Evolutionary conservation across 2,888 invertebrate species (phyloP).

Genomic region (Axea sp.): DNA sequence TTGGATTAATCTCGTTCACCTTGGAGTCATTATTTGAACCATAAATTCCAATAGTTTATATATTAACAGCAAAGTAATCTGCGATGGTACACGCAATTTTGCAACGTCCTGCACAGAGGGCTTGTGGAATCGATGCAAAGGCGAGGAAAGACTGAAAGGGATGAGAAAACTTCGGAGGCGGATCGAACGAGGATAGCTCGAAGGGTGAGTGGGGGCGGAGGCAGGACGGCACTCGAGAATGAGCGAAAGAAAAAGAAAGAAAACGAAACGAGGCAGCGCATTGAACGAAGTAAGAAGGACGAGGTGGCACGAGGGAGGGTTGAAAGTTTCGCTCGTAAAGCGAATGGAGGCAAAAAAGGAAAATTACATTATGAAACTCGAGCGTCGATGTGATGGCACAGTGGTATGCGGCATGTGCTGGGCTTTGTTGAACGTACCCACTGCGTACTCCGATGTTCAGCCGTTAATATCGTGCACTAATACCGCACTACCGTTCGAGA

Average conservation of each 20-base stretch:
- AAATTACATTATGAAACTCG: constrained; percentile 78
- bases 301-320: constrained; percentile 64
- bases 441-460: constrained; percentile 61
- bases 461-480: constrained; percentile 65
- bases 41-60: constrained; percentile 33
- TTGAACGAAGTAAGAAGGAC: constrained; percentile 24
- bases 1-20: background rate
- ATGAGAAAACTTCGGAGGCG: constrained; percentile 64
- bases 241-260: constrained; percentile 53
- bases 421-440: constrained; percentile 60
- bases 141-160: constrained; percentile 66
- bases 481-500: constrained; percentile 63
- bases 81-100: constrained; percentile 41
- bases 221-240: constrained; percentile 57
- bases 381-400: constrained; percentile 65
- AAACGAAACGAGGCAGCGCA: background rate
- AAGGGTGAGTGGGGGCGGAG: constrained; percentile 58
- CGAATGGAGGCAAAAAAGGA: constrained; percentile 71
- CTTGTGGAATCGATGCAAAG: constrained; percentile 53
- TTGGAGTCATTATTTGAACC: background rate
- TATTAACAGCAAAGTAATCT: constrained; percentile 41
- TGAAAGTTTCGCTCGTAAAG: constrained; percentile 77
- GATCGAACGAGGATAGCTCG: constrained; percentile 55
- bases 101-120: constrained; percentile 56
- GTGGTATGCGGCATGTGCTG: constrained; percentile 61